These are phyloP conservation scores for Myotis pilosus DNA, from an alignment of 2,797 vertebrate species.

Conservation along the genomic window DNA sequence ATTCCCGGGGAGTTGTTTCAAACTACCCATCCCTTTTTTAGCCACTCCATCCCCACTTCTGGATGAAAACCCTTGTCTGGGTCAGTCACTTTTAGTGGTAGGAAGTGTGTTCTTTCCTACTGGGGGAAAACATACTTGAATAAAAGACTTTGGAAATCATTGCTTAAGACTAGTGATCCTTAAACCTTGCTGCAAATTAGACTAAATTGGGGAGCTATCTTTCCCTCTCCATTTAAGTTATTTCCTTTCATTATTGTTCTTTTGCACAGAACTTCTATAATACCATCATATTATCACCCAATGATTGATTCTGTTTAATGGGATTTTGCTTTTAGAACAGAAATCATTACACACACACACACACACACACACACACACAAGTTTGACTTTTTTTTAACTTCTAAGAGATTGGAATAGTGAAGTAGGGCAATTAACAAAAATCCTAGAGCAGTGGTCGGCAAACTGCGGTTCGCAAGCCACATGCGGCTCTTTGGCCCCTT, in stretches of 20 bases:
- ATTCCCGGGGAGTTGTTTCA: background rate
- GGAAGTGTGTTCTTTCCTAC: background rate
- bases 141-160: background rate
- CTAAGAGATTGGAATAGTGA: slow-evolving; percentile 10
- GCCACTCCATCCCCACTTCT: background rate
- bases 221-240: background rate
- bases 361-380: background rate
- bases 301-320: background rate
- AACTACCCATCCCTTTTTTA: background rate
- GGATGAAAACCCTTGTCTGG: background rate
- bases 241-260: background rate
- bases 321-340: slow-evolving; percentile 1
- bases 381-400: slow-evolving; percentile 19
- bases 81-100: background rate
- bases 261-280: background rate
- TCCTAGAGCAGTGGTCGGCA: background rate
- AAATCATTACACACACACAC: background rate
- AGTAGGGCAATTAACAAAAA: background rate
- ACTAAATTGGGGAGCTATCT: background rate
- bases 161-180: background rate
- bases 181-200: background rate
- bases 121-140: background rate
- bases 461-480: too few species aligned
- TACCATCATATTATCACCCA: background rate
- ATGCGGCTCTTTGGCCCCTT: too few species aligned